Evolutionary conservation across 2,888 invertebrate species (phyloP).

Genomic region (Drosophila anomalata): DNA sequence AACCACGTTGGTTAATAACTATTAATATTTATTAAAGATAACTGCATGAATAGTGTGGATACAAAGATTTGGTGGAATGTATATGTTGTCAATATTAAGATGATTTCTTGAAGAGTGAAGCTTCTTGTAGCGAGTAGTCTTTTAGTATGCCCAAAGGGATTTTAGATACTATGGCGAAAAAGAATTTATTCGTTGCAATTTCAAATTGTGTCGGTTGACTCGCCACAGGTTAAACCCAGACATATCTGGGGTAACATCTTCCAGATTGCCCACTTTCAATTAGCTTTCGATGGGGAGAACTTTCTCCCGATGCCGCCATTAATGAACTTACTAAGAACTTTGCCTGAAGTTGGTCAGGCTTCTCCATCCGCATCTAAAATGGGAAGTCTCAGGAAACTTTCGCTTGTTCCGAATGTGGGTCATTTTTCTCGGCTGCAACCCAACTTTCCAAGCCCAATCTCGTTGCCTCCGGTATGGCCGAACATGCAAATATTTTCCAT

Average conservation of each 20-base stretch:
- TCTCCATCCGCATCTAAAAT: conserved; percentile 9
- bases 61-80: too few species aligned
- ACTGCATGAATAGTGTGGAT: too few species aligned
- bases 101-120: too few species aligned
- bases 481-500: conserved; percentile 74
- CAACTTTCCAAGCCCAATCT: conserved; percentile 32
- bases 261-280: conserved; percentile 13
- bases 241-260: background rate
- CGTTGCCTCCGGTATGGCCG: background rate
- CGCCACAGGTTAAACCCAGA: background rate
- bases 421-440: conserved; percentile 64
- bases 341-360: conserved; percentile 4
- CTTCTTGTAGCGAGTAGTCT: too few species aligned
- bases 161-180: too few species aligned
- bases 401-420: conserved; percentile 61
- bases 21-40: too few species aligned
- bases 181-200: too few species aligned
- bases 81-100: too few species aligned
- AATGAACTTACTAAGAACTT: conserved; percentile 40
- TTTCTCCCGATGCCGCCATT: conserved; percentile 20
- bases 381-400: conserved; percentile 46
- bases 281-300: conserved; percentile 13
- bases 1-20: too few species aligned
- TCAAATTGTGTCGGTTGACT: too few species aligned
- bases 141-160: too few species aligned